These are phyloP conservation scores for Salminus brasiliensis DNA, from an alignment of 2,113 vertebrate species.

Conservation along the genomic window DNA sequence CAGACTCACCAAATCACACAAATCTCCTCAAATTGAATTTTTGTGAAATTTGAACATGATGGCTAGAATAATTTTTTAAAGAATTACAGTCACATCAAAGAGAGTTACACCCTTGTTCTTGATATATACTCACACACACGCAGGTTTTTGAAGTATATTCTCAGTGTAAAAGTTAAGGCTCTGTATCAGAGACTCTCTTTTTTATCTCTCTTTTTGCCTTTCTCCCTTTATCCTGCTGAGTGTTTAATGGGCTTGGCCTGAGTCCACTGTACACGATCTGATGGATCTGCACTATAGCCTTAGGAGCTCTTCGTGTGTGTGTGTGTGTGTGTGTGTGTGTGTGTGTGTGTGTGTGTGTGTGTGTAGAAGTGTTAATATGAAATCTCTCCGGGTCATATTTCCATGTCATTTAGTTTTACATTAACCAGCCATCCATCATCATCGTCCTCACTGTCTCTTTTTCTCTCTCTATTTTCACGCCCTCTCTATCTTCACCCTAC, in stretches of 20 bases:
- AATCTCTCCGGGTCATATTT: constrained; percentile 5
- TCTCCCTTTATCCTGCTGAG: neutral
- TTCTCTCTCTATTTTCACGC: neutral
- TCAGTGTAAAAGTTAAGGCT: neutral
- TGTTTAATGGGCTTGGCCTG: neutral
- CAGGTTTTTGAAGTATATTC: neutral
- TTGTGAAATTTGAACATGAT: too few relatives aligned
- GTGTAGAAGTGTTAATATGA: constrained; percentile 1
- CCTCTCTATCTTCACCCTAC: too few relatives aligned
- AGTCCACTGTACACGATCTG: constrained; percentile 5
- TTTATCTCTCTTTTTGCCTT: neutral
- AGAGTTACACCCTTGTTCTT: too few relatives aligned
- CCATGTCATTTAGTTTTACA: constrained; percentile 16
- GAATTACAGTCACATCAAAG: too few relatives aligned
- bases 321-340: constrained; percentile 24
- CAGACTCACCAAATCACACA: too few relatives aligned
- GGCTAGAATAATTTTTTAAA: too few relatives aligned
- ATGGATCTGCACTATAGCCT: neutral
- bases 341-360: neutral
- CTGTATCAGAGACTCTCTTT: neutral
- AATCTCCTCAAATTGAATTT: too few relatives aligned
- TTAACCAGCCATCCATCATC: constrained; percentile 6
- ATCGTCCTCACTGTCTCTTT: neutral
- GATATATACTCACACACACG: too few relatives aligned
- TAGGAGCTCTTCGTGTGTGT: constrained; percentile 11